Conservation (phyloP, 1,140 invertebrate genomes). For the Cotesia vestalis region DNA sequence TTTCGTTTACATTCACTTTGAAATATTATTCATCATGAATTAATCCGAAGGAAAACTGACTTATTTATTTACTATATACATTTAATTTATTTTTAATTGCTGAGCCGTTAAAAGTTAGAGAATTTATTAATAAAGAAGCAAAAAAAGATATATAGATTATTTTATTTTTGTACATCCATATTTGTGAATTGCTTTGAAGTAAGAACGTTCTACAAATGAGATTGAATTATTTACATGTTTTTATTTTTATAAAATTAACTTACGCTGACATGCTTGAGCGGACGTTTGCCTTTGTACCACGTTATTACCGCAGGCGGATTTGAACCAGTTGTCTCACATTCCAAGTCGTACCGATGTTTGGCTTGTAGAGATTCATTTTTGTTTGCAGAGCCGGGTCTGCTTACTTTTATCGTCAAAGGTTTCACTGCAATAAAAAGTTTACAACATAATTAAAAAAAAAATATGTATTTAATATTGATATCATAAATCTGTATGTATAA, state of each 20-base stretch:
- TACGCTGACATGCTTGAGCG: constrained; percentile 79
- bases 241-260: constrained; percentile 43
- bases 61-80: no score
- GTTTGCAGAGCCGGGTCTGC: constrained; percentile 64
- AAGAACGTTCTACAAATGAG: not conserved
- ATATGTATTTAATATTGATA: not conserved
- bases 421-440: constrained; percentile 71
- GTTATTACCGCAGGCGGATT: constrained; percentile 85
- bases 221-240: constrained; percentile 33
- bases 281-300: constrained; percentile 86
- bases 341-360: constrained; percentile 79
- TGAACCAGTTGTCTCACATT: constrained; percentile 84
- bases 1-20: no score
- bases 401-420: constrained; percentile 79
- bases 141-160: no score
- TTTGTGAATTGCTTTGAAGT: no score
- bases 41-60: no score
- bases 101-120: no score
- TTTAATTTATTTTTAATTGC: no score
- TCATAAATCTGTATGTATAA: not conserved
- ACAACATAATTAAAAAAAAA: constrained; percentile 5
- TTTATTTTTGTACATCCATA: no score
- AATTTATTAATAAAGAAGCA: no score
- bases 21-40: no score
- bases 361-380: constrained; percentile 69